Evolutionary conservation across 2,113 vertebrate genomes (phyloP).

Genomic region (Percina caprodes): DNA sequence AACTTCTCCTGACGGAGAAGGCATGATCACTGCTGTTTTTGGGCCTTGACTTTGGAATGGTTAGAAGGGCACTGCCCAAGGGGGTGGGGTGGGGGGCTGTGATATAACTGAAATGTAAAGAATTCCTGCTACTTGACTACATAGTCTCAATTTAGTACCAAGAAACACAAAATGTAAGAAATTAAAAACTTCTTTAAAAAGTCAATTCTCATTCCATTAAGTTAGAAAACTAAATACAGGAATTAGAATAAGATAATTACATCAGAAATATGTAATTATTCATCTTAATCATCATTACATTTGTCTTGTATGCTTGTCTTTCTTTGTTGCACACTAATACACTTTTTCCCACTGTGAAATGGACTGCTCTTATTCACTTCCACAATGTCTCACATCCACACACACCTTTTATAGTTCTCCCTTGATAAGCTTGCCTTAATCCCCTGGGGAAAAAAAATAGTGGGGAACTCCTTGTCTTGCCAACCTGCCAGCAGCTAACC

Average conservation of each 20-base stretch:
- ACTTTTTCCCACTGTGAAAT: slow-evolving; percentile 7
- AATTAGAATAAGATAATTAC: no score
- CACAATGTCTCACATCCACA: slow-evolving; percentile 25
- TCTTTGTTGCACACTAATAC: neutral
- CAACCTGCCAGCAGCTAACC: slow-evolving; percentile 55
- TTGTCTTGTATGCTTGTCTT: neutral
- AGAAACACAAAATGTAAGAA: no score
- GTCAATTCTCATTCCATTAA: neutral
- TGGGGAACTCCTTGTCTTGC: slow-evolving; percentile 47
- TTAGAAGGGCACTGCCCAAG: no score
- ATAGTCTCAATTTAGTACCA: no score
- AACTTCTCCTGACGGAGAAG: no score
- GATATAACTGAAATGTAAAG: no score
- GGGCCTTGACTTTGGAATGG: no score
- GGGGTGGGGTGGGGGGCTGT: no score
- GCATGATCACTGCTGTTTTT: no score
- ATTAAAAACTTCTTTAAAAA: no score
- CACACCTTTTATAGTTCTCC: slow-evolving; percentile 43
- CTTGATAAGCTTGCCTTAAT: slow-evolving; percentile 67
- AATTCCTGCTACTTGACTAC: no score
- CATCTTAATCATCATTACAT: neutral
- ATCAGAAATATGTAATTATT: neutral
- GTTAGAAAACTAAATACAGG: neutral
- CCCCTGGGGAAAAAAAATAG: slow-evolving; percentile 55
- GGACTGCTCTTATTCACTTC: slow-evolving; percentile 32